Evolutionary conservation across 2,797 vertebrate species (phyloP), one percentile per base, ranked within the genome.

Genomic region (Aotus griseimembra): DNA sequence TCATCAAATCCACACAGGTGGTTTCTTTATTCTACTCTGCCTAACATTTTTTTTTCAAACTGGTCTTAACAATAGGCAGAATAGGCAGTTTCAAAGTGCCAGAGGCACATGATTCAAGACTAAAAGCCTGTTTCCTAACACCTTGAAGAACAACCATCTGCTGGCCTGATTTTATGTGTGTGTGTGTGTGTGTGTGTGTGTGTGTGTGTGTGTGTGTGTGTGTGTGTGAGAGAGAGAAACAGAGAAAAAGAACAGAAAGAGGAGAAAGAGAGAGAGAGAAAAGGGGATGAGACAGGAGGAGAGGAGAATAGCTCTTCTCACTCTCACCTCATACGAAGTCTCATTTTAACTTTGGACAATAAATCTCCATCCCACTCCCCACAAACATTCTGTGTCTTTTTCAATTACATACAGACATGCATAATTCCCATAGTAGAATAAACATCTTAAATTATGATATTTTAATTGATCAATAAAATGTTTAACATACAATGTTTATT

Each of bases 391-490:
- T 36, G 48, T 70, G 52, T 81, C 87, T 95, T 86, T 95, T 72
- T 75, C 94, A 72, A 24, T 64, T 84, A 92, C 57, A 64, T 11
- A 77, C n/a, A 95, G 67, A 95, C 52, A 75, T 9, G 7, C 79
- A 57, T 75, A 72, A 97, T 95, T 97, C 50, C 67, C 77, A 88
- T n/a, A 64, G 81, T 24, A 96, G 73, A 98, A 95, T 86, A 96
- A 97, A 93, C 98, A 97, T 94, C 97, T 97, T 96, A 98, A 97
- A 98, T 97, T 97, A 97, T 97, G 95, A 92, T 97, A 97, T 97
- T 97, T 97, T 97, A 94, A 98, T 97, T 97, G 96, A 97, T 96
- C 97, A 97, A 97, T 98, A 98, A 97, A 98, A 97, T 97, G 81
- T 83, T 98, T 97, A 97, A 97, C 92, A 97, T 97, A 96, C 96